A percentile compares a stretch with the other conserved stretches of the same genome.
Evolutionary conservation across 2,888 invertebrate species (phyloP).

Genomic region (Lasioglossum malachurum): DNA sequence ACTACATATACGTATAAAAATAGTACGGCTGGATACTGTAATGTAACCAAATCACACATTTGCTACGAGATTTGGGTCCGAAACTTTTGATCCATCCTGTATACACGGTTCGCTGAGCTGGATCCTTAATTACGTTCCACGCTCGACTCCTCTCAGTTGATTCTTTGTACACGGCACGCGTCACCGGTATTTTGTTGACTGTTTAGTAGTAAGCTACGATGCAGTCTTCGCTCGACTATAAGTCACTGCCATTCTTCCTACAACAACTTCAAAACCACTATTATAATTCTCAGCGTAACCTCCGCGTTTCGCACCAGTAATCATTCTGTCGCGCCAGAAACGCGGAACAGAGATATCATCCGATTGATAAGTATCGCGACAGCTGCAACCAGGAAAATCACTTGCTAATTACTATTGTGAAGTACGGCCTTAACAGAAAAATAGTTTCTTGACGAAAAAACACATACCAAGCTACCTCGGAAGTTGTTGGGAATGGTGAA

Average conservation of each 20-base stretch:
- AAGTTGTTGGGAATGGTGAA: neutral
- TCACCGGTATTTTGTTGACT: neutral
- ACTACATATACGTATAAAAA: neutral
- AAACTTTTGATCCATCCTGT: neutral
- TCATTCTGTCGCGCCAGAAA: neutral
- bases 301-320: neutral
- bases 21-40: neutral
- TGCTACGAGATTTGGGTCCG: too few relatives aligned
- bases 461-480: neutral
- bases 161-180: neutral
- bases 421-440: neutral
- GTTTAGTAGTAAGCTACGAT: neutral
- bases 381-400: neutral
- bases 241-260: neutral
- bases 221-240: neutral
- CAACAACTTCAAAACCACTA: neutral
- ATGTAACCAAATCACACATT: neutral
- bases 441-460: neutral
- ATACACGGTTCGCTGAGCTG: neutral
- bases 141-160: neutral
- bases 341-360: neutral
- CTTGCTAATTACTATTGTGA: neutral
- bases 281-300: neutral
- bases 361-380: neutral
- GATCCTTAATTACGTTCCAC: neutral